Evolutionary conservation across 2,797 vertebrate species (phyloP).

Genomic region (Falco naumanni): DNA sequence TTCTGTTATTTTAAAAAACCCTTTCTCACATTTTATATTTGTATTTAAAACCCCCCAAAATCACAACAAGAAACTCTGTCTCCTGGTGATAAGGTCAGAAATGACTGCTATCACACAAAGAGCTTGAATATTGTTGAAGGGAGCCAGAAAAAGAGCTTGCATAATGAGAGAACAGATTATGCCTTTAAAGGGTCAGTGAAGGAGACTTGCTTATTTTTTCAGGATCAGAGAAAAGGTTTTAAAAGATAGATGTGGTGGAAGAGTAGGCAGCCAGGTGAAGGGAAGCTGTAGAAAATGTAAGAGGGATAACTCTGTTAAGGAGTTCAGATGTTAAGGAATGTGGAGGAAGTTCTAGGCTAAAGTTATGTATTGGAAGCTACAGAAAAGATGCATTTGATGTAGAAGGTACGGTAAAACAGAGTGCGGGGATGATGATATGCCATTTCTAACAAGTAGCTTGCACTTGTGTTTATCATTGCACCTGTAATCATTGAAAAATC

Average conservation of each 20-base stretch:
- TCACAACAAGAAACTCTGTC: neutral
- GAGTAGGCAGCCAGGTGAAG: neutral
- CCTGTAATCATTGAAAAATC: neutral
- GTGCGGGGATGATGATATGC: neutral
- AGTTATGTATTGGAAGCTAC: neutral
- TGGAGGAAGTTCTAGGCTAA: neutral
- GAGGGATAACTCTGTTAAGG: neutral
- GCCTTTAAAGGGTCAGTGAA: neutral
- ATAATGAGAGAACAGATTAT: neutral
- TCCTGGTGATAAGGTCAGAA: neutral
- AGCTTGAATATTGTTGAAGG: neutral
- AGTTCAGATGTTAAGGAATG: neutral
- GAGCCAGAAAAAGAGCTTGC: neutral
- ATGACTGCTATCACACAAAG: neutral
- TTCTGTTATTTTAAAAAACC: neutral
- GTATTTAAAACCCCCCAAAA: neutral
- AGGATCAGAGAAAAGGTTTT: neutral
- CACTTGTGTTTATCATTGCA: neutral
- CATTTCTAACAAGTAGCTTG: neutral
- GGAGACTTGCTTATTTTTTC: neutral
- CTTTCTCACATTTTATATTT: neutral
- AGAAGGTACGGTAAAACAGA: neutral
- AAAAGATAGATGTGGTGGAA: neutral
- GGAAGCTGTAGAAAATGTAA: neutral
- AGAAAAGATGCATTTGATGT: neutral